phyloP scores from a whole-genome alignment of 2,113 vertebrate genomes.

The Phylloscopus trochiloides region DNA sequence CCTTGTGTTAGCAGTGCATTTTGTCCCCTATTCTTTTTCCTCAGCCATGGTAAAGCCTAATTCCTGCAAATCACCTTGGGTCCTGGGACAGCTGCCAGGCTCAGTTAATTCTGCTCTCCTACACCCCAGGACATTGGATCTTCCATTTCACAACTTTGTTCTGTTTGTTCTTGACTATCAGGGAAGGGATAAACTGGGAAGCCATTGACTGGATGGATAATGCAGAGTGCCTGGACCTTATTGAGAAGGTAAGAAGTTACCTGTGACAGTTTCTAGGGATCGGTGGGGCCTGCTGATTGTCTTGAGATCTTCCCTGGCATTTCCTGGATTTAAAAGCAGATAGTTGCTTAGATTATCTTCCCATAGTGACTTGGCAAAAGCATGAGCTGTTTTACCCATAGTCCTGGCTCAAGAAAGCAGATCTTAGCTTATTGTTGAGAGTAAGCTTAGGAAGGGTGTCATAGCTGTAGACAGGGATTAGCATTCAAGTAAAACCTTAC shows the following conservation, averaged over 20 bases:
- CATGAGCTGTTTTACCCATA: background rate
- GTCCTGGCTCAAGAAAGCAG: background rate
- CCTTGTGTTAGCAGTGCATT: background rate
- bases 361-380: background rate
- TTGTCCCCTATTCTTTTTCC: background rate
- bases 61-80: background rate
- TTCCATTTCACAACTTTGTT: background rate
- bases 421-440: background rate
- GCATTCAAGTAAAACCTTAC: background rate
- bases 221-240: slow-evolving; percentile 90
- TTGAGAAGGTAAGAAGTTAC: slow-evolving; percentile 83
- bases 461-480: background rate
- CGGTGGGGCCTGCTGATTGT: background rate
- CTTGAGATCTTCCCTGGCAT: background rate
- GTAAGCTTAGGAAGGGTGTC: background rate
- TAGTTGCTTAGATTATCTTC: background rate
- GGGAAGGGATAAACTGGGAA: slow-evolving; percentile 92
- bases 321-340: background rate
- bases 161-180: slow-evolving; percentile 49
- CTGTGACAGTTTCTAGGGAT: background rate
- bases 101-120: background rate
- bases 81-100: background rate
- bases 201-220: slow-evolving; percentile 97
- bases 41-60: background rate
- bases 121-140: background rate